A percentile compares a stretch with the other conserved stretches of the same genome.
phyloP scores from a whole-genome alignment of 2,113 vertebrate species.

The Sminthopsis crassicaudata region DNA sequence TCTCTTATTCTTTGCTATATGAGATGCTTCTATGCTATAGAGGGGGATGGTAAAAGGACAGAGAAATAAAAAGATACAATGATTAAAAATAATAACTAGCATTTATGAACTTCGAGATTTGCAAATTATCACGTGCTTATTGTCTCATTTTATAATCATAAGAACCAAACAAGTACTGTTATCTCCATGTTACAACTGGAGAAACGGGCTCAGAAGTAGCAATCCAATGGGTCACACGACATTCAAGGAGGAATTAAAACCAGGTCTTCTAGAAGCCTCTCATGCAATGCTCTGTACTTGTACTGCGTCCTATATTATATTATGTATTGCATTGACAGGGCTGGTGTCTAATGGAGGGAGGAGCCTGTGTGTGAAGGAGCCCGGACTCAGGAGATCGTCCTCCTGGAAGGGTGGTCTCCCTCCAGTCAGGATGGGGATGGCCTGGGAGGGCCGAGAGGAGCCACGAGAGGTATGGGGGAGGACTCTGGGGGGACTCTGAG shows the following conservation, averaged over 20 bases:
- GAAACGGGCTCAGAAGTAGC: background rate
- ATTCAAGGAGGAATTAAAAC: background rate
- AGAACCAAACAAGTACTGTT: background rate
- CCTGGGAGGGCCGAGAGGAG: no score
- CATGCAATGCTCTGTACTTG: background rate
- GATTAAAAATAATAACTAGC: background rate
- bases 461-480: background rate
- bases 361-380: background rate
- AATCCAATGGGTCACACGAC: background rate
- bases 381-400: background rate
- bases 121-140: background rate
- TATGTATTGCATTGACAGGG: background rate
- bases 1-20: background rate
- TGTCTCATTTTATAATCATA: background rate
- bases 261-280: background rate
- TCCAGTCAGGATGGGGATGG: no score
- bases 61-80: background rate
- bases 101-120: background rate
- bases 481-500: background rate
- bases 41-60: background rate
- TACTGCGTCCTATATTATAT: background rate
- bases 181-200: background rate
- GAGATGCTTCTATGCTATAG: background rate
- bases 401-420: background rate
- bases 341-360: background rate